phyloP scores from a whole-genome alignment of 2,797 vertebrate genomes.

The Hemitrygon akajei region DNA sequence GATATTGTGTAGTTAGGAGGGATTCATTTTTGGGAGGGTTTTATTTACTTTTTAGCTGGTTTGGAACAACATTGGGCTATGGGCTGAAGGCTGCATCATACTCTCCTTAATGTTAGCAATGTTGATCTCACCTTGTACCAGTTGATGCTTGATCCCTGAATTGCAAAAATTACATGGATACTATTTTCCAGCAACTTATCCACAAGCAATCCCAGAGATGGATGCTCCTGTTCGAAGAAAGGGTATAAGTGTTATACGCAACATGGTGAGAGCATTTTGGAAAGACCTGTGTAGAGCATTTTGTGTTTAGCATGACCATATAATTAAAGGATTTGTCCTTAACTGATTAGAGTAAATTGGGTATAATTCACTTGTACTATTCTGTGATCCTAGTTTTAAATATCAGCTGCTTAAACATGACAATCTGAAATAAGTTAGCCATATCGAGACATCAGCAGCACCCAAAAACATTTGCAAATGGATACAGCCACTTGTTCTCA shows the following conservation, averaged over 20 bases:
- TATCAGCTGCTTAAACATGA: neutral
- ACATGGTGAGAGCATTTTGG: neutral
- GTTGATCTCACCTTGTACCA: conserved; percentile 87
- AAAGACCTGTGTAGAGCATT: neutral
- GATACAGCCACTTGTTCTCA: neutral
- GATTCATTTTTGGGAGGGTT: too few species aligned
- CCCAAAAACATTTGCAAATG: neutral
- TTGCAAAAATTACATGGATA: conserved; percentile 88
- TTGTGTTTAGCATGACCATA: neutral
- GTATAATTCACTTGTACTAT: neutral
- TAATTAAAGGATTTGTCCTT: neutral
- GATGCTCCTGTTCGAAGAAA: conserved; percentile 75
- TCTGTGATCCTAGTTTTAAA: neutral
- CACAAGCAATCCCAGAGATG: conserved; percentile 81
- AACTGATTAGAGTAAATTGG: neutral
- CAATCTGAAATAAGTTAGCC: neutral
- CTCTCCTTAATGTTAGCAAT: neutral
- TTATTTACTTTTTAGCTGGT: too few species aligned
- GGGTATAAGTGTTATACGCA: conserved; percentile 23
- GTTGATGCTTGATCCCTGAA: conserved; percentile 83
- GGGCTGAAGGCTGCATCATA: neutral
- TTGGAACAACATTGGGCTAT: too few species aligned
- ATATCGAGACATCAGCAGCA: neutral
- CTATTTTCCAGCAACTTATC: conserved; percentile 87
- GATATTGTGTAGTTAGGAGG: too few species aligned